Evolutionary conservation across 2,888 invertebrate species (phyloP).

Genomic region (Diarsia rubi): DNA sequence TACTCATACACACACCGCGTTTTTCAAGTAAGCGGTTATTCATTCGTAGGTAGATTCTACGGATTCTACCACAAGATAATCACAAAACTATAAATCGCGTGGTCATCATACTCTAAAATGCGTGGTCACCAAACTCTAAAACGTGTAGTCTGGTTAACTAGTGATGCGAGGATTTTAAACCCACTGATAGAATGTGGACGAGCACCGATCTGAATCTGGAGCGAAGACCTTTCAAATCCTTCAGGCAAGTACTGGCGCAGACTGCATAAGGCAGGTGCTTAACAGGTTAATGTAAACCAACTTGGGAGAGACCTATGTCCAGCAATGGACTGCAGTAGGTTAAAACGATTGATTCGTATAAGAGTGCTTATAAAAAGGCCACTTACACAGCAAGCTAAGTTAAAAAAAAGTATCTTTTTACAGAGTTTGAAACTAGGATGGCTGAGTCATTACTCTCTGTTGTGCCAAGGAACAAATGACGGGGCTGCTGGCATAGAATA

Average conservation of each 20-base stretch:
- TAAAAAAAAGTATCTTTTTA: conserved; percentile 16
- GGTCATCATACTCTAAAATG: neutral
- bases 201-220: neutral
- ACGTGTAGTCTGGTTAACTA: neutral
- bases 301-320: neutral
- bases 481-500: conserved; percentile 91
- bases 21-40: neutral
- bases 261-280: too few relatives aligned
- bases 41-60: neutral
- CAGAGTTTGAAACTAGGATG: conserved; percentile 91
- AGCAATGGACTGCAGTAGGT: neutral
- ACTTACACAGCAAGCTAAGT: neutral
- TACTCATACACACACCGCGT: neutral
- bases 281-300: neutral
- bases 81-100: neutral
- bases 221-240: neutral
- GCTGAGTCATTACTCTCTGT: conserved; percentile 92
- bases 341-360: neutral
- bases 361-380: neutral
- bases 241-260: neutral
- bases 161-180: neutral
- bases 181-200: neutral
- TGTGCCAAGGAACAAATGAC: conserved; percentile 93
- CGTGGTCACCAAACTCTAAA: neutral
- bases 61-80: neutral